Percentiles rank a stretch among this genome's conserved stretches.
Conservation (phyloP, 2,113 vertebrate species). For the Tachysurus vachellii region DNA sequence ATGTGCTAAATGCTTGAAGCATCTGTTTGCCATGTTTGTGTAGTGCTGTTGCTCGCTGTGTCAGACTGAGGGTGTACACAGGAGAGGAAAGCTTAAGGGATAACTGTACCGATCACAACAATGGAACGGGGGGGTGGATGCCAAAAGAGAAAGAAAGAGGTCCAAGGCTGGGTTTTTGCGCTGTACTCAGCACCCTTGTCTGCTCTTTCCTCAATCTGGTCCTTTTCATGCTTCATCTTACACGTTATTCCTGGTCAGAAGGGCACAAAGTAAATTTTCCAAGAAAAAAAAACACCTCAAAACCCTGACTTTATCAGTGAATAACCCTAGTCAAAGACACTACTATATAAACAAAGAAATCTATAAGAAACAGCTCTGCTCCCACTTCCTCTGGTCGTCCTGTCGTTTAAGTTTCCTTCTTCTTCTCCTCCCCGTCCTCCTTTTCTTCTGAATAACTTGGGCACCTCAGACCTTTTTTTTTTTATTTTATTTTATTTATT, state of each 20-base stretch:
- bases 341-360: not conserved
- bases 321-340: slow-evolving; percentile 51
- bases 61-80: slow-evolving; percentile 42
- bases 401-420: slow-evolving; percentile 39
- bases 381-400: slow-evolving; percentile 32
- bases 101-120: slow-evolving; percentile 5
- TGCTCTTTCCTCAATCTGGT: slow-evolving; percentile 44
- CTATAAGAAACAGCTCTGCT: slow-evolving; percentile 36
- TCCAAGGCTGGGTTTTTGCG: slow-evolving; percentile 41
- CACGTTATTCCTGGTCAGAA: slow-evolving; percentile 60
- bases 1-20: slow-evolving; percentile 42
- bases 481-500: slow-evolving; percentile 2
- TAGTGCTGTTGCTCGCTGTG: slow-evolving; percentile 49
- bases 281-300: not conserved
- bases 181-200: slow-evolving; percentile 47
- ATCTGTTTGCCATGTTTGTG: slow-evolving; percentile 51
- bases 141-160: not conserved
- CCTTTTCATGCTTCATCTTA: slow-evolving; percentile 49
- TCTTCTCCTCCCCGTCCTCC: slow-evolving; percentile 34
- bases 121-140: not conserved
- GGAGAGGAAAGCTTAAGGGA: slow-evolving; percentile 45
- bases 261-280: slow-evolving; percentile 18
- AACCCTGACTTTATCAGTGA: slow-evolving; percentile 38
- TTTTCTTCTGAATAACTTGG: slow-evolving; percentile 33
- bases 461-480: slow-evolving; percentile 33